These are phyloP conservation scores for Aplocera efformata DNA, from an alignment of 2,888 invertebrate genomes.

Conservation along the genomic window DNA sequence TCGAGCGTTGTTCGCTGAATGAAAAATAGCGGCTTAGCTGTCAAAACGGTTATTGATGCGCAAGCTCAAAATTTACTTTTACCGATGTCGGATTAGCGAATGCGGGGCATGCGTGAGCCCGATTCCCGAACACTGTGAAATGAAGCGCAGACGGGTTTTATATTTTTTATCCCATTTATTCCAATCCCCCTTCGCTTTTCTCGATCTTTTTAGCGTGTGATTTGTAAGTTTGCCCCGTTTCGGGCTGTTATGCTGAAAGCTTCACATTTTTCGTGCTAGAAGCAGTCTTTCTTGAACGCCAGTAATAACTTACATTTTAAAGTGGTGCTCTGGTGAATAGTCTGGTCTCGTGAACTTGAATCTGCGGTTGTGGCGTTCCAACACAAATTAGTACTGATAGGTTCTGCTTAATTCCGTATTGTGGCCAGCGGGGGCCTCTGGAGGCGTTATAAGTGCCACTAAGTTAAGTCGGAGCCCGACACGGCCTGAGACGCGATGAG, in stretches of 20 bases:
- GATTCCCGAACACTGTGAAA: constrained; percentile 17
- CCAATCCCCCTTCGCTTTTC: constrained; percentile 21
- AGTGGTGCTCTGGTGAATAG: constrained; percentile 28
- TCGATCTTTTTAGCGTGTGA: constrained; percentile 25
- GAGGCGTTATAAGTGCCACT: constrained; percentile 44
- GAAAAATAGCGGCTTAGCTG: constrained; percentile 73
- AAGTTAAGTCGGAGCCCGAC: constrained; percentile 36
- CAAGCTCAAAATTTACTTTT: constrained; percentile 63
- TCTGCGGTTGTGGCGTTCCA: constrained; percentile 48
- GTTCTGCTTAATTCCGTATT: constrained; percentile 42
- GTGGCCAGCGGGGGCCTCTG: constrained; percentile 27
- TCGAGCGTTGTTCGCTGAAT: constrained; percentile 54
- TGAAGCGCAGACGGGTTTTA: constrained; percentile 18
- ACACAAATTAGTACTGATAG: constrained; percentile 59
- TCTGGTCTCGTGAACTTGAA: constrained; percentile 50
- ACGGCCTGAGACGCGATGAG: constrained; percentile 19
- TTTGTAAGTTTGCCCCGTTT: constrained; percentile 20
- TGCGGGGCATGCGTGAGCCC: constrained; percentile 28
- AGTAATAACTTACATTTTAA: constrained; percentile 10
- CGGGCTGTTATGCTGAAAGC: constrained; percentile 7
- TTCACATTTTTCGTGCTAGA: constrained; percentile 4
- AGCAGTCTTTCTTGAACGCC: constrained; percentile 6
- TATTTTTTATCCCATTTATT: constrained; percentile 28
- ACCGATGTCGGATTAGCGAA: constrained; percentile 59
- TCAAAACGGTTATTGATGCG: constrained; percentile 75